Conservation (phyloP, 1,140 invertebrate genomes). For the Ostrea edulis region DNA sequence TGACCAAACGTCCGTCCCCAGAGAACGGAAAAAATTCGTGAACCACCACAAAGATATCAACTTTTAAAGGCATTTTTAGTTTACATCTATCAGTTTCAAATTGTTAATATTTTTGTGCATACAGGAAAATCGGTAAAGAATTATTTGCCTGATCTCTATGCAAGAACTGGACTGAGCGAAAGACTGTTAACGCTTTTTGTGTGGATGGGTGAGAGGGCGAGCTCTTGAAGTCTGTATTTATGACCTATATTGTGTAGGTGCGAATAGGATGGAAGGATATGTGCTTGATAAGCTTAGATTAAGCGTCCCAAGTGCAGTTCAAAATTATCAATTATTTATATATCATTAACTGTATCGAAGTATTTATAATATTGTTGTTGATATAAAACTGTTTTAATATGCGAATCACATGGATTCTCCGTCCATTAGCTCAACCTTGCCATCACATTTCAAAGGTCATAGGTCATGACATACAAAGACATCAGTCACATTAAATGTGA, state of each 20-base stretch:
- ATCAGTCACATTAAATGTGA: slow-evolving; percentile 39
- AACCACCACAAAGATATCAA: slow-evolving; percentile 2
- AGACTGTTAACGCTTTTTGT: neutral
- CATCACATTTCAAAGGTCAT: slow-evolving; percentile 40
- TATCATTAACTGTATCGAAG: slow-evolving; percentile 43
- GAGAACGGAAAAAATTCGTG: neutral
- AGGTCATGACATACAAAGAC: slow-evolving; percentile 15
- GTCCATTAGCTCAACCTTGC: slow-evolving; percentile 61
- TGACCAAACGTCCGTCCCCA: slow-evolving; percentile 17
- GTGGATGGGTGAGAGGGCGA: slow-evolving; percentile 20
- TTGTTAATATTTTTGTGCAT: neutral
- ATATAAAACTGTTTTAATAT: slow-evolving; percentile 19
- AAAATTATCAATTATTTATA: slow-evolving; percentile 18
- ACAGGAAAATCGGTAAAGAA: slow-evolving; percentile 18
- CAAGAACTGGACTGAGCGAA: slow-evolving; percentile 36
- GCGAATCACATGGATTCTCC: slow-evolving; percentile 48
- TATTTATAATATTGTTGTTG: slow-evolving; percentile 51
- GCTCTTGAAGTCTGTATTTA: neutral
- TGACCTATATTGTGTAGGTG: neutral
- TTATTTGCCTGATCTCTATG: slow-evolving; percentile 54
- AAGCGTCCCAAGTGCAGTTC: slow-evolving; percentile 55
- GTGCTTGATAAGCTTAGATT: slow-evolving; percentile 51
- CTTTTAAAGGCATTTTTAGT: slow-evolving; percentile 8
- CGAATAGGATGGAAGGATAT: slow-evolving; percentile 24
- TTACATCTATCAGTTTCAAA: slow-evolving; percentile 11